A percentile compares a stretch with the other conserved stretches of the same genome.
phyloP scores from a whole-genome alignment of 2,888 invertebrate genomes.

The Zygothrica quintamaculata region DNA sequence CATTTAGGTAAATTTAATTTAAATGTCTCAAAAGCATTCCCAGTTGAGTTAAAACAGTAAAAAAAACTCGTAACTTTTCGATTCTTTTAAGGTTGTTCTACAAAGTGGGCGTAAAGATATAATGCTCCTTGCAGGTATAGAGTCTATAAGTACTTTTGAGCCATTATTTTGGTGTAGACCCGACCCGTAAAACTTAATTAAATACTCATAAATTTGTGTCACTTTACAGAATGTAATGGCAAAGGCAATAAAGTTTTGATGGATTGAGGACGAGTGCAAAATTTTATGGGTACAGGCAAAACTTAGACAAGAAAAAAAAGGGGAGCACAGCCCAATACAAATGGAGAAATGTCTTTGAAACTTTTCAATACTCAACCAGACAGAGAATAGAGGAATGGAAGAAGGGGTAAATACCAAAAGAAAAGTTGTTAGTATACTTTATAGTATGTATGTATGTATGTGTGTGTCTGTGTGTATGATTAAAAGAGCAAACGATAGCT shows the following conservation, averaged over 20 bases:
- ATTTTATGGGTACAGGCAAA: conserved; percentile 13
- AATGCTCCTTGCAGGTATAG: neutral
- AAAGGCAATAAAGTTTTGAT: conserved; percentile 40
- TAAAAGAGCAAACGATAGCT: conserved; percentile 27
- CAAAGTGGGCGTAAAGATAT: neutral
- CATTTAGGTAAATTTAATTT: conserved; percentile 1
- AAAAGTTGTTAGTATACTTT: conserved; percentile 31
- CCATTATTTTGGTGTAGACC: conserved; percentile 1
- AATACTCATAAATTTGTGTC: conserved; percentile 56
- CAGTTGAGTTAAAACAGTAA: neutral
- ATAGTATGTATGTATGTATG: conserved; percentile 9
- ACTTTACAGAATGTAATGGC: conserved; percentile 45
- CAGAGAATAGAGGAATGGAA: conserved; percentile 3
- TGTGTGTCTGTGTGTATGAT: conserved; percentile 10
- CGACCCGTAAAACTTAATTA: conserved; percentile 63
- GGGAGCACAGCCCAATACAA: neutral
- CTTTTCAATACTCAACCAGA: conserved; percentile 25
- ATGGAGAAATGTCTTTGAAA: conserved; percentile 11
- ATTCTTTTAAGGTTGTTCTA: conserved; percentile 1
- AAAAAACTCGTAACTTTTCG: neutral
- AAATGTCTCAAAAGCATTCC: conserved; percentile 8
- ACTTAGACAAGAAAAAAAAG: neutral
- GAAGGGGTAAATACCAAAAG: conserved; percentile 5
- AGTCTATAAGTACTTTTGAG: neutral
- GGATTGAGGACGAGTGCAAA: conserved; percentile 30